These are phyloP conservation scores for Perizoma flavofasciatum DNA, from an alignment of 2,888 invertebrate genomes.

Conservation along the genomic window DNA sequence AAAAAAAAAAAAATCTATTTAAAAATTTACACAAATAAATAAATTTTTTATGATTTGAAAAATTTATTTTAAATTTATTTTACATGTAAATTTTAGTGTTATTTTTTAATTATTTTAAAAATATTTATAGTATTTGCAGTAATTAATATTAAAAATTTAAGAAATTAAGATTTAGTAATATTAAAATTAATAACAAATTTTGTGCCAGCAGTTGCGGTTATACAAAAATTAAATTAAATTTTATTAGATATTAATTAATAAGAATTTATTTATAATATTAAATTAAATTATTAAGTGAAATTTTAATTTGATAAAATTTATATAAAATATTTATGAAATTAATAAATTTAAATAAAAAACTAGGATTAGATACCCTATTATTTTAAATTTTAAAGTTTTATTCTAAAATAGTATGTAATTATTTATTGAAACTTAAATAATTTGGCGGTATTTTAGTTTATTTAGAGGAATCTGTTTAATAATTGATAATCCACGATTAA, in stretches of 20 bases:
- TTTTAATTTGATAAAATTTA: constrained; percentile 78
- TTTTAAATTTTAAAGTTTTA: constrained; percentile 76
- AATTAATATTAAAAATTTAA: constrained; percentile 84
- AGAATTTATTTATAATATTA: constrained; percentile 54
- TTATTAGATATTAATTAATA: constrained; percentile 72
- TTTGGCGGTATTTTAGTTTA: constrained; percentile 88
- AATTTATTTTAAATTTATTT: constrained; percentile 80
- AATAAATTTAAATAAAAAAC: constrained; percentile 79
- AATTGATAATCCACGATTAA: constrained; percentile 87
- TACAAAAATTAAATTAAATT: constrained; percentile 84
- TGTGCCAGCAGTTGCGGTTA: constrained; percentile 90
- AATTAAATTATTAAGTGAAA: constrained; percentile 82
- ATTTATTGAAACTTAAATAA: constrained; percentile 87
- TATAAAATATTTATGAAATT: constrained; percentile 55
- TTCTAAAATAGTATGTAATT: constrained; percentile 83
- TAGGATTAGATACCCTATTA: constrained; percentile 89
- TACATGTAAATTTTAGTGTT: constrained; percentile 82
- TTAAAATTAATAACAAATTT: constrained; percentile 84
- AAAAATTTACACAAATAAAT: constrained; percentile 49
- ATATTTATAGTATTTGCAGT: constrained; percentile 58
- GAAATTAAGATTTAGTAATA: constrained; percentile 85
- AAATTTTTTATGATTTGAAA: constrained; percentile 78
- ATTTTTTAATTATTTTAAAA: constrained; percentile 68
- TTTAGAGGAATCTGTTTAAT: constrained; percentile 88
- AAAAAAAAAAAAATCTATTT: constrained; percentile 66